Evolutionary conservation across 2,797 vertebrate species (phyloP).

Genomic region (Platalea minor): DNA sequence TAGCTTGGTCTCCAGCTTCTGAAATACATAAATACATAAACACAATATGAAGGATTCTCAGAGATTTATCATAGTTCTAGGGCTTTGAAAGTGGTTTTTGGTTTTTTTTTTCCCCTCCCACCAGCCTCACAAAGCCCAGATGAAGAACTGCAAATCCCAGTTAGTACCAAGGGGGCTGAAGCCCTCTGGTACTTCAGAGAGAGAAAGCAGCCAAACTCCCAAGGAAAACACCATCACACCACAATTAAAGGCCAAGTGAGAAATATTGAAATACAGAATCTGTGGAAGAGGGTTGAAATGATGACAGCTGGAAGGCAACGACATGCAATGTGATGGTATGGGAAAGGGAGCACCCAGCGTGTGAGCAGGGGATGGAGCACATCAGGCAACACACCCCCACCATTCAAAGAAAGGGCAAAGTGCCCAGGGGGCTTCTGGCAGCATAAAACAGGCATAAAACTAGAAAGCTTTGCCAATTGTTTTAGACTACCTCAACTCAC

Average conservation of each 20-base stretch:
- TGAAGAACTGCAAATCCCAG: background rate
- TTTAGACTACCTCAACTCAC: background rate
- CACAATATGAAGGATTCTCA: background rate
- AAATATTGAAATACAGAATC: background rate
- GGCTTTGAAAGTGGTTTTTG: background rate
- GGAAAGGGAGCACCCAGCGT: background rate
- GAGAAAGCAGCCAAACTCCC: background rate
- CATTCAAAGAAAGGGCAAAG: background rate
- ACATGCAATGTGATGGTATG: background rate
- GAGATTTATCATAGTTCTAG: background rate
- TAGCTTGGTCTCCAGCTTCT: background rate
- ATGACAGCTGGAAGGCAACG: rapidly evolving
- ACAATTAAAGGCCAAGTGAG: rapidly evolving
- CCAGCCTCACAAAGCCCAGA: background rate
- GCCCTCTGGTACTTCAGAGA: background rate
- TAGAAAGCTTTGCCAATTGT: background rate
- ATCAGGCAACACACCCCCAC: rapidly evolving
- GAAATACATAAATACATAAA: background rate
- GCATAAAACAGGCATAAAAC: background rate
- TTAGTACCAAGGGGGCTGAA: background rate
- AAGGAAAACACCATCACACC: rapidly evolving
- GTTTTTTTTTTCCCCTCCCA: background rate
- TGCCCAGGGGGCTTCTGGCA: rapidly evolving
- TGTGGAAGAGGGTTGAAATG: background rate
- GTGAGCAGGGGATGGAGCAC: background rate